phyloP scores from a whole-genome alignment of 1,140 invertebrate genomes.

The Kradibia gibbosae region DNA sequence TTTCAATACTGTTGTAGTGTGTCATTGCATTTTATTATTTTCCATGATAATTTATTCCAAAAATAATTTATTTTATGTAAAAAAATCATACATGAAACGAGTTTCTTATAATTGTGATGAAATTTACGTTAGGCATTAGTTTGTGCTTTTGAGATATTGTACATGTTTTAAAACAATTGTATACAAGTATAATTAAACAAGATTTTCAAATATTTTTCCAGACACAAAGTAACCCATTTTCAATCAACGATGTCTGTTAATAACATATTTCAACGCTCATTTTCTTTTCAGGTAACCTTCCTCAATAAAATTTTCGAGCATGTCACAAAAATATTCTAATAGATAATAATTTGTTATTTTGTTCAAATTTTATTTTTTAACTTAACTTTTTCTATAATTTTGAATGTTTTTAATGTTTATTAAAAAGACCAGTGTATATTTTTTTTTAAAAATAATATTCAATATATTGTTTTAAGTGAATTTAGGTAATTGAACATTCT shows the following conservation, averaged over 20 bases:
- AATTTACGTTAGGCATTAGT: too few relatives aligned
- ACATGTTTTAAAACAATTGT: too few relatives aligned
- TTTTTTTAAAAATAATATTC: constrained; percentile 1
- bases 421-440: constrained; percentile 7
- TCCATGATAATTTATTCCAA: too few relatives aligned
- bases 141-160: too few relatives aligned
- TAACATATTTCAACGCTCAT: constrained; percentile 44
- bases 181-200: too few relatives aligned
- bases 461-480: neutral
- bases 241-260: constrained; percentile 45
- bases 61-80: too few relatives aligned
- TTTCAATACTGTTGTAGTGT: too few relatives aligned
- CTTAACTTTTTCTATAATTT: neutral
- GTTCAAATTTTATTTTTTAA: neutral
- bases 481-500: neutral
- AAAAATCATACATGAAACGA: too few relatives aligned
- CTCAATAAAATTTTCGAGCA: constrained; percentile 42
- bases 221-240: constrained; percentile 48
- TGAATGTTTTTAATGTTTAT: neutral
- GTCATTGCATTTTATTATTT: too few relatives aligned
- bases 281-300: constrained; percentile 48
- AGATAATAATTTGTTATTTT: constrained; percentile 25
- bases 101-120: too few relatives aligned
- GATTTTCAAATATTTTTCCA: constrained; percentile 46
- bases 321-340: constrained; percentile 33